Conservation (phyloP, 2,797 vertebrate genomes). For the Arnoldichthys spilopterus region DNA sequence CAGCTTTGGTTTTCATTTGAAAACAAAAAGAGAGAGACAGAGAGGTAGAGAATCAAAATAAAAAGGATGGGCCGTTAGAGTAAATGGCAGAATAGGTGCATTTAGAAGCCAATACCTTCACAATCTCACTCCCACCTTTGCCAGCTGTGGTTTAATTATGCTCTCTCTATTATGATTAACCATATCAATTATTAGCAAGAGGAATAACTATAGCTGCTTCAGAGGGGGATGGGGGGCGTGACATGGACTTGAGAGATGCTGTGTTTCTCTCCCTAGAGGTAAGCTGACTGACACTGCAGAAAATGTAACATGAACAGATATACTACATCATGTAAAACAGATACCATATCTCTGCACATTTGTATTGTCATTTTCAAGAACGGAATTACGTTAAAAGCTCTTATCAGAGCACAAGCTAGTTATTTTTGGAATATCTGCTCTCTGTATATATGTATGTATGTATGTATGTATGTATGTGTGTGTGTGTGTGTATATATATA, state of each 20-base stretch:
- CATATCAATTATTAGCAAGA: constrained; percentile 51
- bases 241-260: constrained; percentile 51
- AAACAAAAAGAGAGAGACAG: neutral
- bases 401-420: neutral
- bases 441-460: neutral
- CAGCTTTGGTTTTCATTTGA: neutral
- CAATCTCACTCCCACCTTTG: constrained; percentile 31
- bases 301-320: constrained; percentile 64
- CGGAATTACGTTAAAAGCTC: constrained; percentile 12
- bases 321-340: constrained; percentile 58
- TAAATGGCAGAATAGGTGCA: neutral
- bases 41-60: no score
- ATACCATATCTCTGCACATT: constrained; percentile 52
- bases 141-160: constrained; percentile 51
- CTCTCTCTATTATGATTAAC: constrained; percentile 48
- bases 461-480: neutral
- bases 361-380: constrained; percentile 37
- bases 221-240: constrained; percentile 30
- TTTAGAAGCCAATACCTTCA: constrained; percentile 1
- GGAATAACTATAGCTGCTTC: constrained; percentile 37
- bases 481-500: constrained; percentile 53
- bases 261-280: constrained; percentile 60
- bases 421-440: neutral
- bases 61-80: neutral
- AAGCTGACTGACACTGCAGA: constrained; percentile 54